A percentile compares a stretch with the other conserved stretches of the same genome.
phyloP scores from a whole-genome alignment of 2,888 invertebrate genomes.

The Campoplex nolae region DNA sequence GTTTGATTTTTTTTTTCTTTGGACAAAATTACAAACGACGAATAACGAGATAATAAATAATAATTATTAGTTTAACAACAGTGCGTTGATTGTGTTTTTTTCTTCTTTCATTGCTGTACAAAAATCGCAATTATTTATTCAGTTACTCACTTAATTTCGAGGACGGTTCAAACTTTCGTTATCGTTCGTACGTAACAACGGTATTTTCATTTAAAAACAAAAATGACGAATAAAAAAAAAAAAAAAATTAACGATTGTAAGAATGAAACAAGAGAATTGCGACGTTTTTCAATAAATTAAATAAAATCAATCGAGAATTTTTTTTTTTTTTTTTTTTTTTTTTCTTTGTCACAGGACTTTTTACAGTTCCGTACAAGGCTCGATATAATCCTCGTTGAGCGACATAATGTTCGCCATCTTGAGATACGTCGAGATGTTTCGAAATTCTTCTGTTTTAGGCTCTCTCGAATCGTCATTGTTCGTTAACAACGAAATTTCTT shows the following conservation, averaged over 20 bases:
- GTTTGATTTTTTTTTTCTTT: no score
- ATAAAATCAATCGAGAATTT: background rate
- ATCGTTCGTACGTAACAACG: conserved; percentile 16
- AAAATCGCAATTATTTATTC: background rate
- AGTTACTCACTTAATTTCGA: background rate
- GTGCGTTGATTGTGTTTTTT: background rate
- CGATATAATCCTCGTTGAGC: conserved; percentile 6
- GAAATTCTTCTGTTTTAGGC: conserved; percentile 1
- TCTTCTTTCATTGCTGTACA: background rate
- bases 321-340: no score
- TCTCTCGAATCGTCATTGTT: background rate
- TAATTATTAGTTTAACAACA: background rate
- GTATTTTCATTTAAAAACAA: no score
- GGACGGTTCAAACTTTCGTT: conserved; percentile 17
- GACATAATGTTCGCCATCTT: background rate
- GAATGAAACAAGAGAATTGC: conserved; percentile 26
- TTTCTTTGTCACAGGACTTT: background rate
- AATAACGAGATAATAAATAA: background rate
- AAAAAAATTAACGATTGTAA: conserved; percentile 9
- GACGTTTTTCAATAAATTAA: conserved; percentile 6
- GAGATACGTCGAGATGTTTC: conserved; percentile 24
- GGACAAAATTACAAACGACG: background rate
- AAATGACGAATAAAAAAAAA: conserved; percentile 1
- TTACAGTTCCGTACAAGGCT: conserved; percentile 52
- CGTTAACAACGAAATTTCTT: background rate